These are phyloP conservation scores for Aricia agestis DNA, from an alignment of 1,140 invertebrate species.

Conservation along the genomic window DNA sequence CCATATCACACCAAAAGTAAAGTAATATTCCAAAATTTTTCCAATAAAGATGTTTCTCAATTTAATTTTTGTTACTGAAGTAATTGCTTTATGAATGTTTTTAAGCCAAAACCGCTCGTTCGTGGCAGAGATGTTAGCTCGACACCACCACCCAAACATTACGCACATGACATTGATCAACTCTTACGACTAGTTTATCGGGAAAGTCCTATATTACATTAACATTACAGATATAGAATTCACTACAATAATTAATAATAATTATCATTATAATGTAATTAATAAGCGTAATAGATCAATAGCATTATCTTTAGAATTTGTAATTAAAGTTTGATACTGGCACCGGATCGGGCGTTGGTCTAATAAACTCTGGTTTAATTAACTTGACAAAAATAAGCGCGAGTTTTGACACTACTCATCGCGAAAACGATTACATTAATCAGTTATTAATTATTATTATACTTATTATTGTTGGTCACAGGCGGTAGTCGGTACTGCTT, in stretches of 20 bases:
- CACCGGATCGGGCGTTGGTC: neutral
- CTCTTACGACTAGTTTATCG: conserved; percentile 10
- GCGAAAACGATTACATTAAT: too few relatives aligned
- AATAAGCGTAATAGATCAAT: conserved; percentile 76
- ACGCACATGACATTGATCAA: neutral
- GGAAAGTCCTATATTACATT: conserved; percentile 37
- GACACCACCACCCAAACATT: neutral
- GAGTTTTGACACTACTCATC: too few relatives aligned
- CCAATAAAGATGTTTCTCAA: neutral
- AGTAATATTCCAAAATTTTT: neutral
- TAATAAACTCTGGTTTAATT: too few relatives aligned
- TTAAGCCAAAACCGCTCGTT: neutral
- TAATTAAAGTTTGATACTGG: neutral
- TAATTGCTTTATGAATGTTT: too few relatives aligned
- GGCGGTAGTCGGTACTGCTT: too few relatives aligned
- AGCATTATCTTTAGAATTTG: conserved; percentile 46
- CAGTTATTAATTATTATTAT: too few relatives aligned
- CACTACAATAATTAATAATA: conserved; percentile 41
- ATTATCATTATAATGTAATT: conserved; percentile 63
- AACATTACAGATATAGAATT: conserved; percentile 63
- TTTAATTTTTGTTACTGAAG: too few relatives aligned
- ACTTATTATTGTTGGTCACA: too few relatives aligned
- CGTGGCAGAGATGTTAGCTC: neutral
- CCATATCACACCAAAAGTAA: too few relatives aligned
- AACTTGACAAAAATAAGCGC: neutral